Percentiles rank a stretch among this genome's conserved stretches.
Evolutionary conservation across 2,888 invertebrate genomes (phyloP).

Genomic region (Trileptium ribeirensis): DNA sequence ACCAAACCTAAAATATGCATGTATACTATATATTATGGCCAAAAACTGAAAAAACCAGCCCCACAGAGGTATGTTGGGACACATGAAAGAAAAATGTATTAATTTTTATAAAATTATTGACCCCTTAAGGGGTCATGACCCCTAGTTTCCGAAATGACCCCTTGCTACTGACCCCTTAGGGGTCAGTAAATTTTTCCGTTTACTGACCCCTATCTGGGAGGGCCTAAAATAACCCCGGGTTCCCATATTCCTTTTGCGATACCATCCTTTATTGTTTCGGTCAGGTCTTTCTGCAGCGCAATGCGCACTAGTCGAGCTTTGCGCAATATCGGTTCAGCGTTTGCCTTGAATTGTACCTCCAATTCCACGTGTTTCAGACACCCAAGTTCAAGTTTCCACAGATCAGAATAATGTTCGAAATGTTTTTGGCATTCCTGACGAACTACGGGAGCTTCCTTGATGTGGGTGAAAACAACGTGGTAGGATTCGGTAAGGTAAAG

Average conservation of each 20-base stretch:
- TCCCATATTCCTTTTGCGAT: constrained; percentile 24
- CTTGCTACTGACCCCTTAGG: too few relatives aligned
- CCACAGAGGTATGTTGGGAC: too few relatives aligned
- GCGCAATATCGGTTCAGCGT: constrained; percentile 22
- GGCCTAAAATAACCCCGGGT: too few relatives aligned
- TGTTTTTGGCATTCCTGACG: constrained; percentile 11
- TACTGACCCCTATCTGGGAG: too few relatives aligned
- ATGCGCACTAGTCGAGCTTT: constrained; percentile 23
- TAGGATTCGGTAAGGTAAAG: neutral
- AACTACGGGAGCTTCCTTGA: neutral
- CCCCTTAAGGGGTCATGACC: too few relatives aligned
- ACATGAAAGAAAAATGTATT: too few relatives aligned
- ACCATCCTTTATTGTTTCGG: constrained; percentile 18
- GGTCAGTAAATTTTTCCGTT: too few relatives aligned
- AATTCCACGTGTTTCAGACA: constrained; percentile 23
- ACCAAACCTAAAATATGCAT: too few relatives aligned
- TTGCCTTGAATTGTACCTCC: constrained; percentile 25
- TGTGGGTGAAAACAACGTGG: constrained; percentile 13
- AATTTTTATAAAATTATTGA: too few relatives aligned
- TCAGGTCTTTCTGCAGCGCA: constrained; percentile 14
- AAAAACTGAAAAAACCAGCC: too few relatives aligned
- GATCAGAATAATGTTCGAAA: constrained; percentile 24
- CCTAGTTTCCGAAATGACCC: too few relatives aligned
- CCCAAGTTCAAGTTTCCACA: constrained; percentile 28
- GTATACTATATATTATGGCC: too few relatives aligned